Evolutionary conservation across 2,797 vertebrate genomes (phyloP), one percentile per base, ranked within the genome.

Genomic region (Sebastes trivittatus): DNA sequence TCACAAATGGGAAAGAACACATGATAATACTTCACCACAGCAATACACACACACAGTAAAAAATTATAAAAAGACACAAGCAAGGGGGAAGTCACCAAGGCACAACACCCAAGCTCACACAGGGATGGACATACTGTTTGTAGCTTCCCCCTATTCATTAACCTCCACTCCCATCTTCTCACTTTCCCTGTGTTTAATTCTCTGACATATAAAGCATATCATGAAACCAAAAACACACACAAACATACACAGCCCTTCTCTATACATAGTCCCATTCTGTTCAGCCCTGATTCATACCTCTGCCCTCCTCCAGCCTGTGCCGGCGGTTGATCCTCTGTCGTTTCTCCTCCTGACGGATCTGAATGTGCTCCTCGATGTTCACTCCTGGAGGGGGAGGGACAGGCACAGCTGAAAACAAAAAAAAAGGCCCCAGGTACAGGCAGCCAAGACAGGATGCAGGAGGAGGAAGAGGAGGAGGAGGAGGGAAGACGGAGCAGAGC

Each of bases 311-410:
- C 93, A 99, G 81, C 80, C 98, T 96, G 80, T 99, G 98, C 14
- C 98, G 96, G 70, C 98, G 97, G 86, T 97, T 98, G 86, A 99
- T 97, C 78, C 98, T 96, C 54, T 99, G 98, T 1, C 98, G 95
- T 84, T 99, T 99, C 94, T 99, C 98, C 90, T 99, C 98, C 95
- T 99, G 98, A 2, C 98, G 95, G 87, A 99, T 96, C 90, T 99
- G 98, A 93, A 99, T 98, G 89, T 99, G 98, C 83, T 99, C 98
- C 94, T 99, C 98, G 80, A 99, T 99, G 93, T 99, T 99, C 89
- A 99, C 98, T 85, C 98, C 98, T 96, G 96, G 95, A 89, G 97
- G 97, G 91, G 96, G 95, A 92, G 97, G 97, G 93, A 99, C 97
- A 95, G 98, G 98, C 87, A 99, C 98, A 96, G 98, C 98, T 99